Conservation (phyloP, 2,113 vertebrate genomes). For the Lichenostomus cassidix region DNA sequence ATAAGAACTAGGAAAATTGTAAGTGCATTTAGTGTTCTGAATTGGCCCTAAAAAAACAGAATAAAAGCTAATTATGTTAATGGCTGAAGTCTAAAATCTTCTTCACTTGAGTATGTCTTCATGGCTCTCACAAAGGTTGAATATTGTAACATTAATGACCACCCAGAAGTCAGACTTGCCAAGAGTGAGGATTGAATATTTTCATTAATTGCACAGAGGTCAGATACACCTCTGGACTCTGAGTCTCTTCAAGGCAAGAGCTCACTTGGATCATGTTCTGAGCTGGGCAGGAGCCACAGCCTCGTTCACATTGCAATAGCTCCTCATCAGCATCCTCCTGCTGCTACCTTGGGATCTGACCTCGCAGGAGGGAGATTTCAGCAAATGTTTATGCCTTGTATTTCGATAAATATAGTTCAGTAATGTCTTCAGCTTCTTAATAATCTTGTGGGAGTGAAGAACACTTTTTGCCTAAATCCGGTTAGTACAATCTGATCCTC, state of each 20-base stretch:
- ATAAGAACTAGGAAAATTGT: not conserved
- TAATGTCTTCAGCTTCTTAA: not conserved
- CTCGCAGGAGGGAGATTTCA: not conserved
- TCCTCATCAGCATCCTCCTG: not conserved
- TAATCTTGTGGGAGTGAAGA: not conserved
- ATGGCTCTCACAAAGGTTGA: not conserved
- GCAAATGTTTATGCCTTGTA: not conserved
- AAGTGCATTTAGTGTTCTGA: not conserved
- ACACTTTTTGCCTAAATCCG: not conserved
- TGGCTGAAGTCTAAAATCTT: not conserved
- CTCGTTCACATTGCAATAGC: fast-evolving
- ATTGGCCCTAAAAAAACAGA: not conserved
- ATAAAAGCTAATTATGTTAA: constrained; percentile 24
- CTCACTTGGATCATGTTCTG: fast-evolving
- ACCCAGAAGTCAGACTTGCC: not conserved
- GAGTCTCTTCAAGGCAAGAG: not conserved
- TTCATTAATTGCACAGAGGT: not conserved
- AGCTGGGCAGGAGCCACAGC: not conserved
- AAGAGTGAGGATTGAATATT: not conserved
- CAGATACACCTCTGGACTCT: not conserved
- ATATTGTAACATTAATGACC: not conserved
- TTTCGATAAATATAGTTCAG: not conserved
- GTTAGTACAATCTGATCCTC: not conserved
- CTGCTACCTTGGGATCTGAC: not conserved
- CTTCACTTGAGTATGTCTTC: not conserved